phyloP scores from a whole-genome alignment of 2,888 invertebrate genomes.

The Ectropis crepuscularia region DNA sequence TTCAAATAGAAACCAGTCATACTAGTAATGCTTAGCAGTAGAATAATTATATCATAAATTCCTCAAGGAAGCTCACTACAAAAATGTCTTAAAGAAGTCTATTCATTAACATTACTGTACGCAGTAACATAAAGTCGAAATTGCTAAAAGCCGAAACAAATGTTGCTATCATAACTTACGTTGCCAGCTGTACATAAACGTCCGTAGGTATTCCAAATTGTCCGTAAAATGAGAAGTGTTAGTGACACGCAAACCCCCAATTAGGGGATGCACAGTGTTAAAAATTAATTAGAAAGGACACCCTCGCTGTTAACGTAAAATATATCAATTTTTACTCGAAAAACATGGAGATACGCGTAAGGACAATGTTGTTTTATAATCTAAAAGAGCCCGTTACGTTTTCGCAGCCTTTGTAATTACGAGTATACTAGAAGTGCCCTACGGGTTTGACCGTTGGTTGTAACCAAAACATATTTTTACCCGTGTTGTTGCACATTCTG shows the following conservation, averaged over 20 bases:
- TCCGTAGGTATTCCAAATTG: slow-evolving; percentile 36
- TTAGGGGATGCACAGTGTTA: slow-evolving; percentile 68
- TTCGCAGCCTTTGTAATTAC: not conserved
- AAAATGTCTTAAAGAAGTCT: no score
- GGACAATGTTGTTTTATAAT: slow-evolving; percentile 9
- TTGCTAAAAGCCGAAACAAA: not conserved
- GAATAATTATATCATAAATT: no score
- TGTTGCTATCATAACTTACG: slow-evolving; percentile 19
- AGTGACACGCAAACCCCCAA: slow-evolving; percentile 70
- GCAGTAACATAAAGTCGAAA: no score
- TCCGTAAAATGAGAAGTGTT: slow-evolving; percentile 59
- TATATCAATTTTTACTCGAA: slow-evolving; percentile 15
- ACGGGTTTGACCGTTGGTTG: no score
- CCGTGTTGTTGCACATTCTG: no score
- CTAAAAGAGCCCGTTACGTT: slow-evolving; percentile 2
- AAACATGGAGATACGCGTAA: not conserved
- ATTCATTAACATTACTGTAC: no score
- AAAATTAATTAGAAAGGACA: slow-evolving; percentile 69
- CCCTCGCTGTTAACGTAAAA: slow-evolving; percentile 51
- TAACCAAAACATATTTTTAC: no score
- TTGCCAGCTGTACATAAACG: slow-evolving; percentile 24
- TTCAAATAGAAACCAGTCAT: no score
- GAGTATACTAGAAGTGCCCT: no score
- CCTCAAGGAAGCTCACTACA: no score
- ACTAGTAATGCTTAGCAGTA: no score